A percentile compares a stretch with the other conserved stretches of the same genome.
These are phyloP conservation scores for Calycopis cecrops DNA, from an alignment of 1,140 invertebrate genomes.

Conservation along the genomic window DNA sequence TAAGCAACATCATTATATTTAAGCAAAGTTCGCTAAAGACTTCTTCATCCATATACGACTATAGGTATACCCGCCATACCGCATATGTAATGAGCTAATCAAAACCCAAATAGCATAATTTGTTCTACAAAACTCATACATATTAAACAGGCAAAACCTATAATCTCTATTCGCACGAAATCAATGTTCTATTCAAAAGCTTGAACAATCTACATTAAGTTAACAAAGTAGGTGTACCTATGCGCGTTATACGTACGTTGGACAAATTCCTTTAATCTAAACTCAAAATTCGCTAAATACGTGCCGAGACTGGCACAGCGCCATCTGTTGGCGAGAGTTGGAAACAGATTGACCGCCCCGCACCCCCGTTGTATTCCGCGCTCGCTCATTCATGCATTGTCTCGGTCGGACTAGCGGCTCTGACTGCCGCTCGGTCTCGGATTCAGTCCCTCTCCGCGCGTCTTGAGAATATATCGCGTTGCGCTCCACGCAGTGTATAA, in stretches of 20 bases:
- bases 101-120: no score
- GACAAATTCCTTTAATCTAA: not conserved
- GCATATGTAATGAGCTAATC: no score
- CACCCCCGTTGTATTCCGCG: slow-evolving; percentile 26
- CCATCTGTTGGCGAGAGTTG: slow-evolving; percentile 43
- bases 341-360: slow-evolving; percentile 17
- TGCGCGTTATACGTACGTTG: no score
- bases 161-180: no score
- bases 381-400: slow-evolving; percentile 50
- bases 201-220: not conserved
- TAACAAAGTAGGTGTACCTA: not conserved
- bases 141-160: no score
- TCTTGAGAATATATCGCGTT: slow-evolving; percentile 24
- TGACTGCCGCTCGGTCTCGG: slow-evolving; percentile 2
- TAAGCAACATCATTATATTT: no score
- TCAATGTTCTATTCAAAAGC: no score
- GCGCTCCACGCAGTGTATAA: slow-evolving; percentile 17
- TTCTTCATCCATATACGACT: no score
- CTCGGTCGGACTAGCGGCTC: slow-evolving; percentile 26
- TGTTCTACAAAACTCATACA: no score
- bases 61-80: no score
- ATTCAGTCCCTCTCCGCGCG: slow-evolving; percentile 53
- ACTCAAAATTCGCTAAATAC: not conserved
- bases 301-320: slow-evolving; percentile 20
- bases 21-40: no score